Evolutionary conservation across 2,797 vertebrate species (phyloP).

Genomic region (Tympanoctomys barrerae): DNA sequence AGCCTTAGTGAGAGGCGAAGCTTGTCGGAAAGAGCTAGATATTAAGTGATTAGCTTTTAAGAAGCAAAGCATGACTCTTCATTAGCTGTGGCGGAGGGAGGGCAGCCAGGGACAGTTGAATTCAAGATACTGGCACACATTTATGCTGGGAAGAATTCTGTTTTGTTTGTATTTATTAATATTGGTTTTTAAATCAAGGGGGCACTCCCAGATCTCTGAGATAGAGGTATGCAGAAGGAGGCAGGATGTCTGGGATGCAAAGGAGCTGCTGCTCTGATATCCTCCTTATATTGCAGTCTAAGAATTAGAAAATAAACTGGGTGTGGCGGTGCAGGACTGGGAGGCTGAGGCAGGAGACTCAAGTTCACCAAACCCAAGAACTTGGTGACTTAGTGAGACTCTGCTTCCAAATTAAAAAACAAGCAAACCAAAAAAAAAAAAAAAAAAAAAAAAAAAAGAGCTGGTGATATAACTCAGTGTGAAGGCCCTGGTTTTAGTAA

Average conservation of each 20-base stretch:
- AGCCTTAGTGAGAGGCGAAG: not conserved
- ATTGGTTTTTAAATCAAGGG: conserved; percentile 44
- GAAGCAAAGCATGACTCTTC: not conserved
- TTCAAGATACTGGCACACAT: conserved; percentile 15
- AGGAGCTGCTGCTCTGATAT: not conserved
- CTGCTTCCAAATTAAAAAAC: not conserved
- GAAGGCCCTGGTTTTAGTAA: no score
- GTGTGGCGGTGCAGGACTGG: not conserved
- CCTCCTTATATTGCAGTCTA: not conserved
- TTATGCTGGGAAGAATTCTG: not conserved
- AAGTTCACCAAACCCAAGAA: not conserved
- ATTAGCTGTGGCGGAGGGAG: conserved; percentile 20
- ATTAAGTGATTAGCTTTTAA: conserved; percentile 29
- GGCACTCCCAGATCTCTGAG: not conserved
- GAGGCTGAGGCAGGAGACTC: not conserved
- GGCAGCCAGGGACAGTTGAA: not conserved
- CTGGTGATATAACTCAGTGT: not conserved
- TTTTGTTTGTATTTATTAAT: conserved; percentile 26
- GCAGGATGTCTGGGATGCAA: not conserved
- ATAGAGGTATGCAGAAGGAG: not conserved
- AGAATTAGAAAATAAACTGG: not conserved
- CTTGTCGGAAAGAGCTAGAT: conserved; percentile 10
- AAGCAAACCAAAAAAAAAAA: not conserved
- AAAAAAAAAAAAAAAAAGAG: not conserved
- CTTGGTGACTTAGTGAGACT: not conserved